Base-by-base conservation (phyloP, 2,888 invertebrate genomes). In the Nezara viridula region DNA sequence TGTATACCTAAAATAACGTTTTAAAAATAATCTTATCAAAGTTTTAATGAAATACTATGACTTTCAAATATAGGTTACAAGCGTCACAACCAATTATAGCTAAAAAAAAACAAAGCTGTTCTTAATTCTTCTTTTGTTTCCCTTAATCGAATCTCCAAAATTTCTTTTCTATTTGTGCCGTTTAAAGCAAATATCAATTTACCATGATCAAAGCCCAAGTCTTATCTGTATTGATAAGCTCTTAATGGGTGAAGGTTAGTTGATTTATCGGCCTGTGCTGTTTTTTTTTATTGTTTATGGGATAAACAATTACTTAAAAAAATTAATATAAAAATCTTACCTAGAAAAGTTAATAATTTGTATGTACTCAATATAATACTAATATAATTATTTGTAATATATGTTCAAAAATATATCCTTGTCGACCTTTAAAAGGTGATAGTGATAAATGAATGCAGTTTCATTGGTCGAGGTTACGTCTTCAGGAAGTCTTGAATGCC, bases 121-220 rank as follows among this genome's bases (percentile, higher is more conserved):
- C 6, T 16, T 60, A n/a, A 55, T 50, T 55, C 27, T 60, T 60
- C 10, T 37, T 37, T 73, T 73, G 19, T 73, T 37, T 19, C 32
- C 19, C 21, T 37, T 16, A 2, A 37, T 37, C 37, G 6, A 73
- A 7, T 73, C 37, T 73, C 10, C 16, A 32, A 73, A 73, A 37
- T 37, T 37, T 73, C 32, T 19, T 37, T 73, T 73, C 37, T 5
- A 37, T 37, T 73, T 73, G 27, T 73, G 32, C 16, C 66, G 37
- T 73, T 19, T 21, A 37, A 73, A 73, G 66, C 37, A 73, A 73
- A 73, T 73, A 73, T 73, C 21, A 73, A 73, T 73, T 32, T 73
- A 37, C 19, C 27, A 73, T 73, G 66, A 73, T 73, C 66, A 73
- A 73, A 73, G 66, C 66, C 66, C 19, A 37, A 32, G 32, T 21